phyloP scores from a whole-genome alignment of 2,113 vertebrate genomes.

The Misgurnus anguillicaudatus region DNA sequence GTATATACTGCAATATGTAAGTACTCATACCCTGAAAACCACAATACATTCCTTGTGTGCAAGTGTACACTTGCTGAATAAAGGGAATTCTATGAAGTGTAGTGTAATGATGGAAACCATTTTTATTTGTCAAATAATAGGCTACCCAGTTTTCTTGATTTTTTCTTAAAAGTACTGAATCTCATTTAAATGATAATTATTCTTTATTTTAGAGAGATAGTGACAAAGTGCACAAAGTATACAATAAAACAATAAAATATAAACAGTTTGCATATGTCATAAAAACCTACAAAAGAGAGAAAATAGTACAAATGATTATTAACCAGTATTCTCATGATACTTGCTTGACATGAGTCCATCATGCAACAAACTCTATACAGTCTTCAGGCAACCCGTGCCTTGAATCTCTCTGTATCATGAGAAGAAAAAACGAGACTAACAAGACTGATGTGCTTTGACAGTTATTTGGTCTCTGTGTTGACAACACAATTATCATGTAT shows the following conservation, averaged over 20 bases:
- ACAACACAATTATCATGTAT: slow-evolving; percentile 72
- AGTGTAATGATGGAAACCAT: neutral
- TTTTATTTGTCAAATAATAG: no score
- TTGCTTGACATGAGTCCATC: slow-evolving; percentile 77
- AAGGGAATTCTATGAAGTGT: no score
- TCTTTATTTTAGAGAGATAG: slow-evolving; percentile 70
- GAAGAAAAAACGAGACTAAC: slow-evolving; percentile 62
- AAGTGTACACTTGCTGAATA: no score
- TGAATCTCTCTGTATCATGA: slow-evolving; percentile 72
- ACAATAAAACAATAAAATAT: slow-evolving; percentile 47
- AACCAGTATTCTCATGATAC: slow-evolving; percentile 78
- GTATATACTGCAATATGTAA: no score
- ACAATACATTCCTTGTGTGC: no score
- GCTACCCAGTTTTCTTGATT: no score
- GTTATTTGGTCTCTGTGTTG: slow-evolving; percentile 68
- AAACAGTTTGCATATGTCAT: slow-evolving; percentile 51
- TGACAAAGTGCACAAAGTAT: slow-evolving; percentile 78
- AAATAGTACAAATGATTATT: slow-evolving; percentile 74
- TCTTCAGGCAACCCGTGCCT: slow-evolving; percentile 89
- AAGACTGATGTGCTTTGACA: slow-evolving; percentile 60
- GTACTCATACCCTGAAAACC: no score
- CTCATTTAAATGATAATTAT: slow-evolving; percentile 40
- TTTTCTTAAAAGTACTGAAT: neutral
- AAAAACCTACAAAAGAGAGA: slow-evolving; percentile 56
- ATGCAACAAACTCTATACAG: slow-evolving; percentile 78